Conservation (phyloP, 2,888 invertebrate species). For the Thereva nobilitata region DNA sequence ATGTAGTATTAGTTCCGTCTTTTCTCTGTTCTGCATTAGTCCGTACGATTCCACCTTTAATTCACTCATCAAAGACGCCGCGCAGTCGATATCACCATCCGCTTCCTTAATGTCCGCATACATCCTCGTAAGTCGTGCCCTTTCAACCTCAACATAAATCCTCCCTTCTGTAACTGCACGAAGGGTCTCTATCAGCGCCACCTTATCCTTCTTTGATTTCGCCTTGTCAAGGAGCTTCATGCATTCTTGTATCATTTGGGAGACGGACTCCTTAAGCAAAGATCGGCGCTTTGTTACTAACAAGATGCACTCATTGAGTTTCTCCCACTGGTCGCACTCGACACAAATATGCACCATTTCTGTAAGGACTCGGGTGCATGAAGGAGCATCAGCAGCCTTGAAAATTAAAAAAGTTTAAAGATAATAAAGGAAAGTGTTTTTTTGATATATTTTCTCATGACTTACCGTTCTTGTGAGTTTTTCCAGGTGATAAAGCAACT, state of each 20-base stretch:
- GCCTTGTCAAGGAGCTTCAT: constrained; percentile 84
- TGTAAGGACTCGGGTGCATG: constrained; percentile 84
- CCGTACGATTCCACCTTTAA: constrained; percentile 88
- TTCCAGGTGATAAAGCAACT: constrained; percentile 38
- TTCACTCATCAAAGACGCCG: constrained; percentile 88
- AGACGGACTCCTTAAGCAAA: constrained; percentile 89
- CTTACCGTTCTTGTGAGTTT: constrained; percentile 38
- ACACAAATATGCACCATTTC: constrained; percentile 84
- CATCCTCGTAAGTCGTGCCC: constrained; percentile 87
- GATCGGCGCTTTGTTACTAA: constrained; percentile 81
- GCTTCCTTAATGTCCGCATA: constrained; percentile 77
- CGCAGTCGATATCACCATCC: constrained; percentile 79
- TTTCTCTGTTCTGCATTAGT: constrained; percentile 92
- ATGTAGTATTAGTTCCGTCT: constrained; percentile 80
- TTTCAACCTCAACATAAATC: constrained; percentile 96
- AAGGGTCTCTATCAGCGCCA: constrained; percentile 89
- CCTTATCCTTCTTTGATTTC: constrained; percentile 79
- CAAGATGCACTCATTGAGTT: constrained; percentile 87
- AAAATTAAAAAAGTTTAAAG: constrained; percentile 50
- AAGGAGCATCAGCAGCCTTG: constrained; percentile 71
- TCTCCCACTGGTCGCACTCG: constrained; percentile 84
- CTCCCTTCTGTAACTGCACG: constrained; percentile 92
- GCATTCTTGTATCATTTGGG: constrained; percentile 90
- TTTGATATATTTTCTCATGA: neutral
- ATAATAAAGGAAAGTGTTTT: constrained; percentile 48